Evolutionary conservation across 2,888 invertebrate genomes (phyloP), one percentile per base, ranked within the genome.

Genomic region (Anarsia innoxiella): DNA sequence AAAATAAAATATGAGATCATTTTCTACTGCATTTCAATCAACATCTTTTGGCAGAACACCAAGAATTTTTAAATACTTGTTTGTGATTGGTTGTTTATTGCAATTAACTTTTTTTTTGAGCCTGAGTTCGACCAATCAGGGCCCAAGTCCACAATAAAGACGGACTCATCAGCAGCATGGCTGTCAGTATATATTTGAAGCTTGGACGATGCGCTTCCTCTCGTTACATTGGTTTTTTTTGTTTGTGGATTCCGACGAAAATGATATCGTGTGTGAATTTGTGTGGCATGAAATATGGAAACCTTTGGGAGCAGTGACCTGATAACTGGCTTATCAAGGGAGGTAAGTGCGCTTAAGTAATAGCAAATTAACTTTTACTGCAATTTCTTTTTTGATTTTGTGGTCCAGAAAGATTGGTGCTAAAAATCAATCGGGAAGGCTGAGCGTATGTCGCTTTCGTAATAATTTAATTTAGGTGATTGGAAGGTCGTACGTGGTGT

Each of bases 121-220:
- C 53, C 44, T 37, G 40, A 45, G 60, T 66, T 74, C 66, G 62
- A 75, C 91, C 91, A 91, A 91, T 91, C 86, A 80, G 86, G 85
- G 77, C 59, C 62, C 84, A 86, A 87, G 86, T 84, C 86, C 86
- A 88, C 88, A 89, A 90, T 91, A 92, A 93, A 93, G 91, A 90
- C 90, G 89, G 90, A 89, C 89, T 90, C 90, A 88, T 89, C 89
- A 88, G 89, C 92, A 93, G 92, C 90, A 94, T 94, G 93, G 94
- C 93, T 93, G 94, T 92, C 95, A 96, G 94, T 96, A 96, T 96
- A 96, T 93, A 96, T 94, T 92, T 93, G 93, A 92, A 90, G 89
- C 89, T 90, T 88, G 89, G 83, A 90, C 88, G 89, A 93, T 93
- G 92, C 89, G 88, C 89, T 91, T 90, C 92, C 92, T 93, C 90